These are phyloP conservation scores for Apeira syringaria DNA, from an alignment of 2,888 invertebrate genomes.

Conservation along the genomic window DNA sequence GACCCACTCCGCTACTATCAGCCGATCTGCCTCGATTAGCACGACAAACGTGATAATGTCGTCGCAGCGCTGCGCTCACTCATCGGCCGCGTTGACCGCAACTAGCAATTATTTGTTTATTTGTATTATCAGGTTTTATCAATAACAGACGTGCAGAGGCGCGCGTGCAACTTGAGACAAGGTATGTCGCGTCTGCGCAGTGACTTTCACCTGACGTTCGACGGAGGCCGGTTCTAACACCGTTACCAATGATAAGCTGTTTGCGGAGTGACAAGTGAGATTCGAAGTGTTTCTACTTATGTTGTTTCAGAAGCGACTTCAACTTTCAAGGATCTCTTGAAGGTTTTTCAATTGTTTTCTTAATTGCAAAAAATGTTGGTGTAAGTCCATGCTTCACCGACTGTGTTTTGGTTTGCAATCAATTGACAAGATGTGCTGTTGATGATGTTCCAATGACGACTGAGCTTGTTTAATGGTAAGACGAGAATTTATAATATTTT, in stretches of 20 bases:
- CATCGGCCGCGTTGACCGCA: slow-evolving; percentile 34
- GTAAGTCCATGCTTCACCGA: no score
- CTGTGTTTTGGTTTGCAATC: neutral
- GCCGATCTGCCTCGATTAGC: slow-evolving; percentile 52
- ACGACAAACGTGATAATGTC: slow-evolving; percentile 53
- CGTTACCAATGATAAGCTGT: slow-evolving; percentile 71
- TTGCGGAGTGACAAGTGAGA: slow-evolving; percentile 50
- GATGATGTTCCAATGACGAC: slow-evolving; percentile 15
- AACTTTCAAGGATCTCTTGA: slow-evolving; percentile 27
- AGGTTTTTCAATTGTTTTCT: slow-evolving; percentile 23
- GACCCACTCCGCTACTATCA: slow-evolving; percentile 60
- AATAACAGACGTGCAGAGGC: slow-evolving; percentile 39
- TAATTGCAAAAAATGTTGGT: neutral
- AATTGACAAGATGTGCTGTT: no score
- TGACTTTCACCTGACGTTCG: slow-evolving; percentile 73
- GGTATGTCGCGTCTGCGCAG: slow-evolving; percentile 71
- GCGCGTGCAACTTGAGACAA: slow-evolving; percentile 61
- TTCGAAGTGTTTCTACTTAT: slow-evolving; percentile 32
- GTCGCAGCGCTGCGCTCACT: slow-evolving; percentile 49
- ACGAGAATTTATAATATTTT: slow-evolving; percentile 19
- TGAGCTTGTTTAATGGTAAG: slow-evolving; percentile 7
- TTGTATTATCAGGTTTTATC: slow-evolving; percentile 52
- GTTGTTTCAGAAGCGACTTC: slow-evolving; percentile 14
- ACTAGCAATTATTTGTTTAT: slow-evolving; percentile 65
- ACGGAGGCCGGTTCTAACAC: slow-evolving; percentile 68